Conservation (phyloP, 2,888 invertebrate species). For the Eilema griseolum region DNA sequence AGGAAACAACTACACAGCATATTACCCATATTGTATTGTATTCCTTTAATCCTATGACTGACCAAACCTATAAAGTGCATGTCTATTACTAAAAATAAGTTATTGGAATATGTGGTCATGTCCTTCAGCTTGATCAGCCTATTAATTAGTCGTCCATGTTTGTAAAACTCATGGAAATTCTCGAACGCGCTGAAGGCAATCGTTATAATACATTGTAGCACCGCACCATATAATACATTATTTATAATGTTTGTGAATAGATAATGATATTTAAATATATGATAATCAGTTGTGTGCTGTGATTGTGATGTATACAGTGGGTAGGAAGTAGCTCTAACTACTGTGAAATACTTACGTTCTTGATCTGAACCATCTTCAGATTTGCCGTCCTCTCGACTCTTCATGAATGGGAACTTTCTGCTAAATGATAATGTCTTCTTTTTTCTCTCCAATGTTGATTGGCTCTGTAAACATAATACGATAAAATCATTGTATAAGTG, state of each 20-base stretch:
- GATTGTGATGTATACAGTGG: slow-evolving; percentile 26
- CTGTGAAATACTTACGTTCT: slow-evolving; percentile 94
- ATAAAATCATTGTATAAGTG: slow-evolving; percentile 1
- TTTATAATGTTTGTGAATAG: slow-evolving; percentile 49
- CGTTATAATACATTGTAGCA: slow-evolving; percentile 44
- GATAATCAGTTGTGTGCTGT: slow-evolving; percentile 38
- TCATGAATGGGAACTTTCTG: slow-evolving; percentile 99
- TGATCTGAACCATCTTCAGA: slow-evolving; percentile 98
- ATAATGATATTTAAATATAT: slow-evolving; percentile 45
- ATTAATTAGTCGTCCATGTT: slow-evolving; percentile 22
- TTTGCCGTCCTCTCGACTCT: slow-evolving; percentile 98
- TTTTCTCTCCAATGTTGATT: slow-evolving; percentile 97
- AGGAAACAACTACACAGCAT: not conserved
- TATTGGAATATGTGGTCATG: not conserved
- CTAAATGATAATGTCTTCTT: slow-evolving; percentile 99
- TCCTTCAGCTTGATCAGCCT: not conserved
- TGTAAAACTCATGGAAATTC: slow-evolving; percentile 32
- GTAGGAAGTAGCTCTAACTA: slow-evolving; percentile 4
- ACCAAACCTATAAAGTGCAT: not conserved
- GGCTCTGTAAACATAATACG: slow-evolving; percentile 85
- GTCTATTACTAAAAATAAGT: not conserved
- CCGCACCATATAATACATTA: slow-evolving; percentile 52
- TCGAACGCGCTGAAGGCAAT: slow-evolving; percentile 31
- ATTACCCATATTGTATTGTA: not conserved
- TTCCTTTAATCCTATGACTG: not conserved